Percentiles rank a stretch among this genome's conserved stretches.
Evolutionary conservation across 2,113 vertebrate genomes (phyloP).

Genomic region (Colistium nudipinnis): DNA sequence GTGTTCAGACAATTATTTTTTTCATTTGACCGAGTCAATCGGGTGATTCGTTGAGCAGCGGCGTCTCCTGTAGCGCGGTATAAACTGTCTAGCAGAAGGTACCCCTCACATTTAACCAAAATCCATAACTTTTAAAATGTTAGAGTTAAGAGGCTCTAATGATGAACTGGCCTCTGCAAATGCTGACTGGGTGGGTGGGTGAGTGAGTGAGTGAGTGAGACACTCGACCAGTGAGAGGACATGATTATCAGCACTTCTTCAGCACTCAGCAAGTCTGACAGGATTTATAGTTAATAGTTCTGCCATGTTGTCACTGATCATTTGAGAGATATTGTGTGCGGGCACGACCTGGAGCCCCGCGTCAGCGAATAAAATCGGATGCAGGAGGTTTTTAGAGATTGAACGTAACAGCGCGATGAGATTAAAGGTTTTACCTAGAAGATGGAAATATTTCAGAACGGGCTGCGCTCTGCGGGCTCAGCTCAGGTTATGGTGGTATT

Average conservation of each 20-base stretch:
- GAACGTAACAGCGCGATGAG: constrained; percentile 34
- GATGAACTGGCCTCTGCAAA: constrained; percentile 31
- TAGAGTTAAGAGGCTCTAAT: constrained; percentile 30
- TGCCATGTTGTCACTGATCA: constrained; percentile 3
- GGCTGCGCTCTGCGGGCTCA: neutral
- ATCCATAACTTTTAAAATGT: constrained; percentile 35
- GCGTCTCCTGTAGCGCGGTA: neutral
- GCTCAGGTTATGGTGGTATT: constrained; percentile 23
- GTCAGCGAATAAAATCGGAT: constrained; percentile 35
- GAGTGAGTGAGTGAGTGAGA: neutral
- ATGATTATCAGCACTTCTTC: constrained; percentile 20
- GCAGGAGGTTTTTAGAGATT: constrained; percentile 24
- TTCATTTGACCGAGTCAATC: constrained; percentile 19
- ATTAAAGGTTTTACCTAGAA: constrained; percentile 47
- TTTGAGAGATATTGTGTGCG: neutral
- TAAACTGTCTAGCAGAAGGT: constrained; percentile 15
- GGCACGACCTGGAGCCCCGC: constrained; percentile 29
- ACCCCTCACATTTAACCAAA: neutral
- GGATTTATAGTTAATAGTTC: too few relatives aligned
- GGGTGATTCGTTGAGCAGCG: constrained; percentile 27
- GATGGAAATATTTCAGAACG: constrained; percentile 20
- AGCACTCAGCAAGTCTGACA: constrained; percentile 16
- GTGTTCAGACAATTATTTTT: constrained; percentile 12
- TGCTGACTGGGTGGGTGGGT: constrained; percentile 3
- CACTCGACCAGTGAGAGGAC: neutral